Base-by-base conservation (phyloP, 1,140 invertebrate genomes). In the Galleria mellonella region DNA sequence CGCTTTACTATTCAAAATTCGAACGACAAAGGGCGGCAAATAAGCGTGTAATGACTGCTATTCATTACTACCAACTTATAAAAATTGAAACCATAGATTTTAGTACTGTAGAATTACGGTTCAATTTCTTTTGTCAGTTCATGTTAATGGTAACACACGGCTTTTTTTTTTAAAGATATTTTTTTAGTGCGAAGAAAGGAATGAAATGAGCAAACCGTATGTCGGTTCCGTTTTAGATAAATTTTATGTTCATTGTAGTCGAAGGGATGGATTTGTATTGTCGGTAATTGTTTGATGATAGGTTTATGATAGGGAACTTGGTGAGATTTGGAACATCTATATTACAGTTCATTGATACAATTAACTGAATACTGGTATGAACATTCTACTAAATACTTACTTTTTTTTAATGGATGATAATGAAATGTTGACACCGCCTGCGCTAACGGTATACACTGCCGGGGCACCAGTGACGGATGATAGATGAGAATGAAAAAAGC, bases 21-120 rank as follows among this genome's bases (percentile, higher is more conserved):
- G 14, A 17, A 37, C 32, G 32, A 72, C 69, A 76, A 81, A 73
- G 61, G 67, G 53, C 63, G 55, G 59, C 76, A 79, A 83, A 83
- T 73, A 83, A 75, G 62, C 79, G 70, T 81, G 68, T 83, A 83
- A 83, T 78, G 64, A 78, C 65, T 59, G 50, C 37, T 63, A 77
- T 78, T 81, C 70, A 81, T 53, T 39, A 44, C 42, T 23, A 58
- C 42, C 52, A 52, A 5, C 13, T 41, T 0, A 40, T 23, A 23
- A 23, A 3, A 2, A 3, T 23, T 23, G 2, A 23, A 23, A 3
- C 2, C 6, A 27, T 31, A 36, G 9, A 47, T 31, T 38, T 56
- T 73, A 64, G 53, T 48, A 1, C 2, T 7, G 10, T 41, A 7
- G 1, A 0, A 12, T 48, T 60, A 69, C 52, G 42, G 41, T 62